A percentile compares a stretch with the other conserved stretches of the same genome.
These are phyloP conservation scores for Drosophila picticornis DNA, from an alignment of 2,888 invertebrate species.

Conservation along the genomic window DNA sequence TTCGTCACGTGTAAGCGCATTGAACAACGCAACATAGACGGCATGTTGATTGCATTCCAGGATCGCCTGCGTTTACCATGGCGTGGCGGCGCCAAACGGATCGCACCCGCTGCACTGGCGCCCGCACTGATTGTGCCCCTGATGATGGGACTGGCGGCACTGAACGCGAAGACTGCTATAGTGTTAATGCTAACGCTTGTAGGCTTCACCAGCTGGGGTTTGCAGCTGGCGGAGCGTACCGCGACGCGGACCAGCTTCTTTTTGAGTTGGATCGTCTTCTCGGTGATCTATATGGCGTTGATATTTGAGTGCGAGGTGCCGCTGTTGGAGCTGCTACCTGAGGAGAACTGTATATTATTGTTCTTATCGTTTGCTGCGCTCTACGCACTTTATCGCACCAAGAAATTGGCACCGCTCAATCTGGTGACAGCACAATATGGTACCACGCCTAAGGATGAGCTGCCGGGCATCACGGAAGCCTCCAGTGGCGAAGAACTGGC, in stretches of 20 bases:
- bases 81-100: constrained; percentile 87
- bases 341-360: constrained; percentile 88
- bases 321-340: constrained; percentile 89
- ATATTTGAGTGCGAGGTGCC: constrained; percentile 91
- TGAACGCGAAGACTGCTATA: constrained; percentile 84
- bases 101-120: constrained; percentile 86
- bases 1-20: constrained; percentile 69
- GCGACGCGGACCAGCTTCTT: constrained; percentile 89
- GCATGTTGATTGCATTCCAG: constrained; percentile 86
- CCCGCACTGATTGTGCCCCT: constrained; percentile 86
- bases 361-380: constrained; percentile 69
- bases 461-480: constrained; percentile 82
- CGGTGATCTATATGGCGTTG: constrained; percentile 88
- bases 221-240: constrained; percentile 72
- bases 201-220: constrained; percentile 75
- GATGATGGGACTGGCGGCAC: constrained; percentile 86
- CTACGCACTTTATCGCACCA: constrained; percentile 76
- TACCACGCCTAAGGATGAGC: constrained; percentile 79
- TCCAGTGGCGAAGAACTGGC: constrained; percentile 81
- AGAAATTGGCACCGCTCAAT: constrained; percentile 78
- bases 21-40: constrained; percentile 67
- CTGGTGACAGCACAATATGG: constrained; percentile 79
- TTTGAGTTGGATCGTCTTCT: constrained; percentile 90
- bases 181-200: constrained; percentile 79
- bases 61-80: constrained; percentile 87